Conservation (phyloP, 2,797 vertebrate species). For the Saxicola maurus region DNA sequence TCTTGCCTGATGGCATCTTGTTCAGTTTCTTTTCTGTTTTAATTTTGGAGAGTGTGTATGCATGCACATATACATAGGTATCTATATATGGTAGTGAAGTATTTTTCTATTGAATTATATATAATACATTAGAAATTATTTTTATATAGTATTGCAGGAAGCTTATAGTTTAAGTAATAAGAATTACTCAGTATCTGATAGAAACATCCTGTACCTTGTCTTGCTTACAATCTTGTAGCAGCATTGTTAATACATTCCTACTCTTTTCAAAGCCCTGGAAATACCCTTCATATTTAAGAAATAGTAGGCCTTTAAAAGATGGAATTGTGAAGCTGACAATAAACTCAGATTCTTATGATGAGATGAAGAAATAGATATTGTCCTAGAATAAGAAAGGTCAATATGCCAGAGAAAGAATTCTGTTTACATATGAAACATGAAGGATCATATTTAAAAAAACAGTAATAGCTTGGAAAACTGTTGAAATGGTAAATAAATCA, state of each 20-base stretch:
- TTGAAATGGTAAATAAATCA: background rate
- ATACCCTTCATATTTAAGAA: background rate
- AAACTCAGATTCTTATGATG: background rate
- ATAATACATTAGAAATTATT: background rate
- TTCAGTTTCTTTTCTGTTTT: background rate
- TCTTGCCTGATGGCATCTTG: background rate
- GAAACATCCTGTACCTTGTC: background rate
- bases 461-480: background rate
- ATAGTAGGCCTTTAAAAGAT: background rate
- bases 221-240: background rate
- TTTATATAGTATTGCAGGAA: background rate
- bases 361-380: background rate
- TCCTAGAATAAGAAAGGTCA: background rate
- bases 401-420: background rate
- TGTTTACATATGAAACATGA: background rate
- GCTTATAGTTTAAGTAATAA: background rate
- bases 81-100: background rate
- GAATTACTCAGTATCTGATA: background rate
- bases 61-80: no score
- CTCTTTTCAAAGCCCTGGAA: background rate
- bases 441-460: background rate
- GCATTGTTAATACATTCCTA: background rate
- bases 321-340: background rate
- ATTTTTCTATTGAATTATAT: background rate
- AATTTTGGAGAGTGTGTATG: background rate